Evolutionary conservation across 2,113 vertebrate genomes (phyloP), one percentile per base, ranked within the genome.

Genomic region (Uria aalge): DNA sequence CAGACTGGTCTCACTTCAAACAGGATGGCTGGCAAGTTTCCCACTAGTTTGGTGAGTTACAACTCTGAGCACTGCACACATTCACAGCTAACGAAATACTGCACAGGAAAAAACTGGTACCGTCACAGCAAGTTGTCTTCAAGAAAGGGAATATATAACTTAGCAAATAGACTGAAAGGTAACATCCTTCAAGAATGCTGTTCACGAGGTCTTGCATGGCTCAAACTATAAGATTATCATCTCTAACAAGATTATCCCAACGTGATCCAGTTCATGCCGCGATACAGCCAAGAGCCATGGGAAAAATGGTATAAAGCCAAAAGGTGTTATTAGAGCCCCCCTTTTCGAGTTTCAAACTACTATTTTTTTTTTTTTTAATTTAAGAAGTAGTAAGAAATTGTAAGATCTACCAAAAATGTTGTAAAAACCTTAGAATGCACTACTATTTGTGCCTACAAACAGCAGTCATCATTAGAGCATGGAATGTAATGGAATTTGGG

Each of bases 241-340:
- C 83, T 69, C 4, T 87, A 94, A 89, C 72, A 87, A 81, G 75
- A 94, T 96, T 90, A 94, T 82, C 68, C 52, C 67, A 74, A 90
- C 41, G 40, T 12, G 59, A 95, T 68, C 40, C 34, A 32, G 59
- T 40, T 80, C 48, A 63, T 24, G 62, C 62, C 27, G 12, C 0
- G 3, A 71, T 62, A 87, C 93, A 94, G 59, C 36, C 75, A 90
- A 91, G 93, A 85, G 47, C 45, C 48, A 38, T 2, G 11, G 32
- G 68, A 40, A 41, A 80, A 83, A 83, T 0, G 60, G 38, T 10
- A 71, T 56, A 36, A 94, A 81, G 71, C 27, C 67, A 88, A 66
- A 84, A 80, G 47, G 52, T 77, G 40, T 18, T 41, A 48, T 30
- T 15, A 89, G 12, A 95, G 3, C 7, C 10, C 87, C 23, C 38